Evolutionary conservation across 1,140 invertebrate genomes (phyloP).

Genomic region (Drosophila kikkawai): DNA sequence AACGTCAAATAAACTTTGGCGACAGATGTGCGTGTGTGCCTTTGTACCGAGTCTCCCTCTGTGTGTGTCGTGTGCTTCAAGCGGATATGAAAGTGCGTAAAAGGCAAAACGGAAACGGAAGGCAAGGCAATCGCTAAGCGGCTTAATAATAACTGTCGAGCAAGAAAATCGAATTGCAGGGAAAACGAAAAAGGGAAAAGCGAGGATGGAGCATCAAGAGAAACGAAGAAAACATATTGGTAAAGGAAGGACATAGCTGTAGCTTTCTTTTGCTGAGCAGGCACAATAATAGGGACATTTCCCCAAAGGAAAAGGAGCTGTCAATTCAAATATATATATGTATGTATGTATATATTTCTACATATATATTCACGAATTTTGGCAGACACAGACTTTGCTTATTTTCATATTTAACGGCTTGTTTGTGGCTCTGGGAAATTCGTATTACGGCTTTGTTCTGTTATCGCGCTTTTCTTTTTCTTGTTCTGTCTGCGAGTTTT

Average conservation of each 20-base stretch:
- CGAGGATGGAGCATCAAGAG: neutral
- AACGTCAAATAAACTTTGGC: constrained; percentile 72
- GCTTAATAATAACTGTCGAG: constrained; percentile 66
- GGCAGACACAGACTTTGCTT: constrained; percentile 33
- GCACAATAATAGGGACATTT: constrained; percentile 37
- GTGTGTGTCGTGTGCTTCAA: constrained; percentile 5
- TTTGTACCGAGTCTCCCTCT: neutral
- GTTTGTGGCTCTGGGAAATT: constrained; percentile 56
- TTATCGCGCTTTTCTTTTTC: constrained; percentile 18
- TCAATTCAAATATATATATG: constrained; percentile 31
- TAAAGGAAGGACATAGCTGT: constrained; percentile 12
- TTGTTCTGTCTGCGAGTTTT: constrained; percentile 27
- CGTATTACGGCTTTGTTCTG: constrained; percentile 38
- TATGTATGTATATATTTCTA: neutral
- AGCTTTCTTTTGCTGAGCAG: constrained; percentile 53
- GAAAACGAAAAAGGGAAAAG: constrained; percentile 6
- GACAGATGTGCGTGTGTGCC: constrained; percentile 29
- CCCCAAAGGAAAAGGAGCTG: constrained; percentile 33
- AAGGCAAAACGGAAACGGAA: constrained; percentile 47
- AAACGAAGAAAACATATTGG: constrained; percentile 57
- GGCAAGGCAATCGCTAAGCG: constrained; percentile 56
- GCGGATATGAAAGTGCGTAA: constrained; percentile 67
- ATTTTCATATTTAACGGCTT: constrained; percentile 72
- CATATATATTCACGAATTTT: neutral
- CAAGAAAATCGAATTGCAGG: constrained; percentile 40